Evolutionary conservation across 2,113 vertebrate species (phyloP).

Genomic region (Bufo bufo): DNA sequence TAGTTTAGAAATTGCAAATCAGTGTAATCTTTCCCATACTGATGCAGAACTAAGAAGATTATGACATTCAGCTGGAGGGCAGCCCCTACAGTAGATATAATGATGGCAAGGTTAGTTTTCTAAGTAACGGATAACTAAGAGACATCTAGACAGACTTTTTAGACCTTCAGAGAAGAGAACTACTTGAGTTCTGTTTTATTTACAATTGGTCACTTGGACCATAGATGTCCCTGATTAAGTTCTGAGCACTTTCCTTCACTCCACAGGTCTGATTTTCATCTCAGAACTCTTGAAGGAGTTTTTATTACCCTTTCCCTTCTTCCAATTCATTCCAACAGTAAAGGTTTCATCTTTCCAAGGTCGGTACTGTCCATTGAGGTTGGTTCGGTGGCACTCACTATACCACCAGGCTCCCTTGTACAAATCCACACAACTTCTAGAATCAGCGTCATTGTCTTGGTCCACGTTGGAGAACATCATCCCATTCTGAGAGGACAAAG

Average conservation of each 20-base stretch:
- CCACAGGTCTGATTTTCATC: no score
- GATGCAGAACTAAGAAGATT: no score
- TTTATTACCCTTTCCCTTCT: slow-evolving; percentile 13
- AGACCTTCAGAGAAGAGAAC: neutral
- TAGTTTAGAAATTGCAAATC: no score
- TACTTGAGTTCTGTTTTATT: no score
- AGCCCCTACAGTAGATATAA: neutral
- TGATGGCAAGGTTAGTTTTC: neutral
- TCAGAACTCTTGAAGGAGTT: neutral
- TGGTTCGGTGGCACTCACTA: neutral
- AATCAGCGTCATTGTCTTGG: slow-evolving; percentile 10
- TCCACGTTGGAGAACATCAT: no score
- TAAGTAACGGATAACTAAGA: no score
- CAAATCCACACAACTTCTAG: neutral
- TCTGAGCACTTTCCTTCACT: neutral
- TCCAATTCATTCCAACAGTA: slow-evolving; percentile 20
- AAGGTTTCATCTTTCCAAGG: neutral
- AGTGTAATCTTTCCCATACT: no score
- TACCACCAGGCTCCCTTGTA: slow-evolving; percentile 44
- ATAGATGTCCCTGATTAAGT: no score
- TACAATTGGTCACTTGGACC: no score
- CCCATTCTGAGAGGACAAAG: neutral
- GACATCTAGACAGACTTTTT: neutral
- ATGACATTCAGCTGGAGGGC: neutral
- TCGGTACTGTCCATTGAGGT: slow-evolving; percentile 32